Evolutionary conservation across 2,888 invertebrate genomes (phyloP).

Genomic region (Polymixis flavicincta): DNA sequence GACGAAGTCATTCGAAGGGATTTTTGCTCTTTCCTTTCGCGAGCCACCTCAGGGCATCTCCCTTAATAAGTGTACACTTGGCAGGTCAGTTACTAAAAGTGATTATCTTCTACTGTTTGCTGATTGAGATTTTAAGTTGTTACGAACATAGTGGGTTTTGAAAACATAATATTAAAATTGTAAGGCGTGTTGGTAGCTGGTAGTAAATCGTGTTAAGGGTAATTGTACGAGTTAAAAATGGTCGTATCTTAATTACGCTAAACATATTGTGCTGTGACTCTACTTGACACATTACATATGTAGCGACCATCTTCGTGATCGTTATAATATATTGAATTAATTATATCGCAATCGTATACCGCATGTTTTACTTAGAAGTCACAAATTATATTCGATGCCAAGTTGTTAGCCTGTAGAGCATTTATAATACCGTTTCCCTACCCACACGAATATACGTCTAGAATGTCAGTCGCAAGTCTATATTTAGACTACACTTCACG

Average conservation of each 20-base stretch:
- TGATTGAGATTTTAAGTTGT: neutral
- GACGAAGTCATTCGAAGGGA: too few species aligned
- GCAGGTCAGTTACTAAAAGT: neutral
- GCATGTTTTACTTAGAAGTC: neutral
- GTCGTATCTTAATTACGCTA: neutral
- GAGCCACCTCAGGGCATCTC: too few species aligned
- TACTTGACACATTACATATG: constrained; percentile 21
- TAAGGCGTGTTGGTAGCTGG: neutral
- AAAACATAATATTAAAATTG: neutral
- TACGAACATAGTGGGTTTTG: neutral
- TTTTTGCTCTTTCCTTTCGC: too few species aligned
- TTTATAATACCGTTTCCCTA: neutral
- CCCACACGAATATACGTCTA: neutral
- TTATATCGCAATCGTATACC: constrained; percentile 13
- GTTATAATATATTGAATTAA: constrained; percentile 44
- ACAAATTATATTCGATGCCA: constrained; percentile 8
- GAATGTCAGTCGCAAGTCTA: neutral
- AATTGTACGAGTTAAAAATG: neutral
- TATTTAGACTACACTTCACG: neutral
- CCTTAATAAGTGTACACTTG: too few species aligned
- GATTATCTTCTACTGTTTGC: too few species aligned
- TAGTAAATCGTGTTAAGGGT: neutral
- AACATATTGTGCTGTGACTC: neutral
- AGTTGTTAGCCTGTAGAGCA: neutral
- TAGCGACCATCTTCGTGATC: constrained; percentile 10